phyloP scores from a whole-genome alignment of 2,113 vertebrate genomes.

The Tylochromis polylepis region DNA sequence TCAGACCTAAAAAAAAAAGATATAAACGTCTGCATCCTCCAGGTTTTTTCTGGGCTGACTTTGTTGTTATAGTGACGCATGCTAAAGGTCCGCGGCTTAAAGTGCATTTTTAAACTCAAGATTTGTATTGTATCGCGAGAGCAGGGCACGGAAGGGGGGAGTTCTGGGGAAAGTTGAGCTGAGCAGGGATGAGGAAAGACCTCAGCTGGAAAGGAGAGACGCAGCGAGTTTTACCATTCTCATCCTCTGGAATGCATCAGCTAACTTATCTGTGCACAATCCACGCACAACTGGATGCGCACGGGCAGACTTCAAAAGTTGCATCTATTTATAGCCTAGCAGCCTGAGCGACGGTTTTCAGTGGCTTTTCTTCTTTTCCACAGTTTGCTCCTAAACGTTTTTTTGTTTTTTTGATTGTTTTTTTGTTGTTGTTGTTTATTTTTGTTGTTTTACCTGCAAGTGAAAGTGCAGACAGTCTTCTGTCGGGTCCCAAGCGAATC shows the following conservation, averaged over 20 bases:
- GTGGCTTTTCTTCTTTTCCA: slow-evolving; percentile 19
- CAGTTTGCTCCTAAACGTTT: slow-evolving; percentile 26
- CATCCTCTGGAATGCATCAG: slow-evolving; percentile 67
- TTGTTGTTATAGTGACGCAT: background rate
- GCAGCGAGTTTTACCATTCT: slow-evolving; percentile 45
- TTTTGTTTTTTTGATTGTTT: background rate
- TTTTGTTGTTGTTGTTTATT: background rate
- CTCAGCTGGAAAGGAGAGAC: slow-evolving; percentile 40
- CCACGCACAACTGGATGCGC: slow-evolving; percentile 51
- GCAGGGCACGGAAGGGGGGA: background rate
- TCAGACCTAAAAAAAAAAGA: background rate
- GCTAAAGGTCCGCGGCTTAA: background rate
- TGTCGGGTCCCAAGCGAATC: slow-evolving; percentile 58
- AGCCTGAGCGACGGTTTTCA: slow-evolving; percentile 23
- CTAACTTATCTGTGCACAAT: slow-evolving; percentile 53
- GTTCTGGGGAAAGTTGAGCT: slow-evolving; percentile 50
- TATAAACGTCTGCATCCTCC: background rate
- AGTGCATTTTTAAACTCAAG: slow-evolving; percentile 30
- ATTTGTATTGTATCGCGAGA: slow-evolving; percentile 70
- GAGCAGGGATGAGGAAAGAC: slow-evolving; percentile 65
- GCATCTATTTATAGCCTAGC: slow-evolving; percentile 43
- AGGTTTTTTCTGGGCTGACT: background rate
- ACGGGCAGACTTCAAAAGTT: slow-evolving; percentile 25
- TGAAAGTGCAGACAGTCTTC: slow-evolving; percentile 19
- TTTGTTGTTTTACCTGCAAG: slow-evolving; percentile 34